Evolutionary conservation across 2,888 invertebrate genomes (phyloP).

Genomic region (Hipparchia sbordonii): DNA sequence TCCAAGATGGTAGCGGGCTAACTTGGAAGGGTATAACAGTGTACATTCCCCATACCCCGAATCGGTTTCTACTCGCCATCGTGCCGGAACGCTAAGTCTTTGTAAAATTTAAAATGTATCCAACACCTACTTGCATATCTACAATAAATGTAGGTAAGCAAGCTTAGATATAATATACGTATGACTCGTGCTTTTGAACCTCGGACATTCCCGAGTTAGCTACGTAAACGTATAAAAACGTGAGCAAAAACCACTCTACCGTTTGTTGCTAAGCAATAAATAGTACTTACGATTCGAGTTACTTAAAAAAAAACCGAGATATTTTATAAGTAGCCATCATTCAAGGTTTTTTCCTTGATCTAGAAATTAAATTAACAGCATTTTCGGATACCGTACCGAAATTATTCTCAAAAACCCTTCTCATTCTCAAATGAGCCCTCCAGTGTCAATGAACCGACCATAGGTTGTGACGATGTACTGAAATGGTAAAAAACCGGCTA

Average conservation of each 20-base stretch:
- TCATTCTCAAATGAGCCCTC: neutral
- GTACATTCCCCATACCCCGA: too few relatives aligned
- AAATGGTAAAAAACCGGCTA: too few relatives aligned
- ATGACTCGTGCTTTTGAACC: neutral
- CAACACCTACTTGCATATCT: neutral
- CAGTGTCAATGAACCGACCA: too few relatives aligned
- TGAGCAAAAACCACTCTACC: neutral
- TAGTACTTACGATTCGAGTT: neutral
- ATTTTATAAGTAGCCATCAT: neutral
- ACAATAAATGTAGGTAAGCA: neutral
- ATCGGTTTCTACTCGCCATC: too few relatives aligned
- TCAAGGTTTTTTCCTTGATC: neutral
- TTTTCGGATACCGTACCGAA: neutral
- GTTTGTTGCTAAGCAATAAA: neutral
- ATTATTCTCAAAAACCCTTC: neutral
- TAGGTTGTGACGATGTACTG: too few relatives aligned
- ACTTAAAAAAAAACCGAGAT: neutral
- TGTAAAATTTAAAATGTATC: too few relatives aligned
- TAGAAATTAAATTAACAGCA: neutral
- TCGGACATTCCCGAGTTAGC: constrained; percentile 9
- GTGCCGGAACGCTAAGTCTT: too few relatives aligned
- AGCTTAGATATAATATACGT: neutral
- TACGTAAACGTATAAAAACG: constrained; percentile 10
- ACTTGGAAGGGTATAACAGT: too few relatives aligned
- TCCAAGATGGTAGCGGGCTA: too few relatives aligned